Base-by-base conservation (phyloP, 2,797 vertebrate genomes). In the Pagetopsis macropterus region DNA sequence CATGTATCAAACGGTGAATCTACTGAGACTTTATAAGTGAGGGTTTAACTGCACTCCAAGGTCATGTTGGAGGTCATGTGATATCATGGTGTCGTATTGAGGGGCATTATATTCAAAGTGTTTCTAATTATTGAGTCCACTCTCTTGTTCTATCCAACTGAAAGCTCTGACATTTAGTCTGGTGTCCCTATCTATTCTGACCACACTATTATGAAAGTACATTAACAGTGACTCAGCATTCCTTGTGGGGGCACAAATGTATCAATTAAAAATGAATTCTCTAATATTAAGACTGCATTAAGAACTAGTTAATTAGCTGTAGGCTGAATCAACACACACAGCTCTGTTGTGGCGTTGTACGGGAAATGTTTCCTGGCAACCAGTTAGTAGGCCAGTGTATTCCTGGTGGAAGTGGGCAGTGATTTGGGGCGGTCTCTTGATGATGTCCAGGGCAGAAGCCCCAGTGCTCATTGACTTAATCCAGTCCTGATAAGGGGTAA, bases 391-490 rank as follows among this genome's bases (percentile, higher is more conserved):
- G 80, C 60, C 54, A 37, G 44, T 56, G 27, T 64, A 78, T 79
- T 82, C 70, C 60, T 74, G 5, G 60, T 70, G 81, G 72, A 82
- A 82, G 72, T 57, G 65, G 76, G 68, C 80, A 83, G 81, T 78
- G 81, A 90, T 82, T 79, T 69, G 68, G 72, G 79, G 65, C 23
- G 27, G 79, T 83, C 87, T 86, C 78, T 59, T 82, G 78, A 74
- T 78, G 78, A 81, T 79, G 87, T 81, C 82, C 70, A 69, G 88
- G 87, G 73, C 88, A 92, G 65, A 83, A 84, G 84, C 88, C 89
- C 86, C 87, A 68, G 72, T 46, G 76, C 90, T 92, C 87, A 89
- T 85, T 87, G 88, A 90, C 88, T 92, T 93, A 91, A 93, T 89
- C 87, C 87, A 10, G 78, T 69, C 87, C 83, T 89, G 89, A 92